Base-by-base conservation (phyloP, 2,888 invertebrate species). In the Deilephila porcellus region DNA sequence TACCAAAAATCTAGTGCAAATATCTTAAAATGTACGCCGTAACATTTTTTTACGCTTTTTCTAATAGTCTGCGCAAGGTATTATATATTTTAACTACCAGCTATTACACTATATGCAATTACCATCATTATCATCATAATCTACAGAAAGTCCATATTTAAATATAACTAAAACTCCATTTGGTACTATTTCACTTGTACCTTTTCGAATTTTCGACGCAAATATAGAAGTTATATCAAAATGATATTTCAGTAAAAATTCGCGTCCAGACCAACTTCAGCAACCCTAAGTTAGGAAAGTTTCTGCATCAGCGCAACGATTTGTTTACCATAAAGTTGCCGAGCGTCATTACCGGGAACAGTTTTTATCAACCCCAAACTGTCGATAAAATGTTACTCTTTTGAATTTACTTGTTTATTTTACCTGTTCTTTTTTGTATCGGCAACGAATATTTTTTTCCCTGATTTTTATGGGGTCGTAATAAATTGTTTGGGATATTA, bases 351-450 rank as follows among this genome's bases (percentile, higher is more conserved):
- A 67, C 45, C 88, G 91, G 90, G 88, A 90, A 82, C 92, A 86
- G 91, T 93, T 93, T 93, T 93, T 93, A 93, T 92, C 91, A 93
- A 93, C 91, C 92, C 88, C 83, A 81, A 85, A 85, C 83, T 67
- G 86, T 85, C 83, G 81, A 81, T 82, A 83, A 84, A 88, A 88
- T 67, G 85, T 86, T 90, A 32, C 53, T 67, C 67, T 67, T 52
- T 67, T 25, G 60, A 60, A 60, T 25, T 67, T 67, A 20, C 45
- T 67, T 67, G 52, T 67, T 67, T 67, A 67, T 25, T 45, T 67
- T 67, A 67, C 67, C 67, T 67, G 67, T 67, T 25, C 67, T 52
- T 52, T 67, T 67, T 52, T 67, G 63, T 63, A 67, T 67, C 67
- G 67, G 17, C 37, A 64, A 11, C 64, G 37, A 37, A 67, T 8